Percentiles rank a stretch among this genome's conserved stretches.
phyloP scores from a whole-genome alignment of 2,888 invertebrate genomes.

The Phyllotreta striolata region DNA sequence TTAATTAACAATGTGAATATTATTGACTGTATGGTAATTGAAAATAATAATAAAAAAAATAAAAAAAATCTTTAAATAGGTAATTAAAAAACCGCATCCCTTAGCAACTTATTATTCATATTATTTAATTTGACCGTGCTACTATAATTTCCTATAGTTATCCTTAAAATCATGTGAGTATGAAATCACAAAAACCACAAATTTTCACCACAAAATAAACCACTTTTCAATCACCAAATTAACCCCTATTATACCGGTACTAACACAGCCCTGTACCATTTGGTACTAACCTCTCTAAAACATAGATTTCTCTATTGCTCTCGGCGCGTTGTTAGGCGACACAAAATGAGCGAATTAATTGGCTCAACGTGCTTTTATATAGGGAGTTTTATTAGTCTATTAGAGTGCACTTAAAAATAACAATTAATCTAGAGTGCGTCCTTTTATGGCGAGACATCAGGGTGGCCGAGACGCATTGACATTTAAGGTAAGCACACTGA shows the following conservation, averaged over 20 bases:
- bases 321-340: slow-evolving; percentile 38
- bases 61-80: too few relatives aligned
- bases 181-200: background rate
- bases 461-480: slow-evolving; percentile 54
- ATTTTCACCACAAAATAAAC: background rate
- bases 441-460: slow-evolving; percentile 56
- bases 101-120: too few relatives aligned
- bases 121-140: too few relatives aligned
- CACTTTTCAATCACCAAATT: slow-evolving; percentile 12
- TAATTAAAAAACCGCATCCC: background rate
- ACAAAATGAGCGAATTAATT: slow-evolving; percentile 31
- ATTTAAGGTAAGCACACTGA: too few relatives aligned
- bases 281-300: slow-evolving; percentile 38
- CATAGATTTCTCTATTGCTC: slow-evolving; percentile 8
- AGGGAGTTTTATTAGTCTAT: slow-evolving; percentile 35
- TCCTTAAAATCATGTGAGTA: background rate
- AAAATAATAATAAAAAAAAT: too few relatives aligned
- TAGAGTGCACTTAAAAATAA: slow-evolving; percentile 53
- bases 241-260: background rate
- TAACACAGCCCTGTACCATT: background rate
- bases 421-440: slow-evolving; percentile 47
- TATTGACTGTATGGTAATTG: too few relatives aligned
- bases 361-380: slow-evolving; percentile 42
- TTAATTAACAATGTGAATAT: too few relatives aligned
- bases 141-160: too few relatives aligned